phyloP scores from a whole-genome alignment of 2,797 vertebrate species.

The Tenualosa ilisha region DNA sequence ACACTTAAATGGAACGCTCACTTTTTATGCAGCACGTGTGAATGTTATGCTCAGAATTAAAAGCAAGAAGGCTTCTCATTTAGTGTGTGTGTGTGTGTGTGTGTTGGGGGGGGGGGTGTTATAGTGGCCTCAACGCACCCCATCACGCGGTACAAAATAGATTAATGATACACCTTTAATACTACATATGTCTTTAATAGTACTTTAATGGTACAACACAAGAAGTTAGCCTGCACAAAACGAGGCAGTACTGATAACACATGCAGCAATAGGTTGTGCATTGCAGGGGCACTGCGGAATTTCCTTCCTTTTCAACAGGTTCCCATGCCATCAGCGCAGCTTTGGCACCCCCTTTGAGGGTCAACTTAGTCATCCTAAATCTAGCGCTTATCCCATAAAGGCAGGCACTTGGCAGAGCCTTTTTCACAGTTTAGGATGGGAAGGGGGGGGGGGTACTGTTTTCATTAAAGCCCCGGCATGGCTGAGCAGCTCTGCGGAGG shows the following conservation, averaged over 20 bases:
- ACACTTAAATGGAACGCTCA: background rate
- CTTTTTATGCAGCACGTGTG: background rate
- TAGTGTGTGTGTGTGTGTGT: too few relatives aligned
- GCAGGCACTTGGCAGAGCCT: conserved; percentile 68
- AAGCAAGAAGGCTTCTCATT: background rate
- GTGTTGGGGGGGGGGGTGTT: background rate
- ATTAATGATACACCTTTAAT: background rate
- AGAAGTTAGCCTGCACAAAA: background rate
- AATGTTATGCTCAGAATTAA: background rate
- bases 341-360: conserved; percentile 65
- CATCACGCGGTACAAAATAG: background rate
- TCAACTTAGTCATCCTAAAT: conserved; percentile 70
- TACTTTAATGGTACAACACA: background rate
- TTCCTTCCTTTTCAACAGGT: conserved; percentile 54
- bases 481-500: conserved; percentile 71
- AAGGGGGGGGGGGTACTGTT: conserved; percentile 63
- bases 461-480: conserved; percentile 77
- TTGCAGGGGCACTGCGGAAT: conserved; percentile 21
- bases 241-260: background rate
- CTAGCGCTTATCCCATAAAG: conserved; percentile 77
- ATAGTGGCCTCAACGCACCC: background rate
- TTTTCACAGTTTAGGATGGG: conserved; percentile 69
- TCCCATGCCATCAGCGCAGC: conserved; percentile 73
- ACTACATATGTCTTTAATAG: too few relatives aligned
- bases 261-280: background rate